Percentiles rank a stretch among this genome's conserved stretches.
phyloP scores from a whole-genome alignment of 1,140 invertebrate genomes.

The Eurosta solidaginis region DNA sequence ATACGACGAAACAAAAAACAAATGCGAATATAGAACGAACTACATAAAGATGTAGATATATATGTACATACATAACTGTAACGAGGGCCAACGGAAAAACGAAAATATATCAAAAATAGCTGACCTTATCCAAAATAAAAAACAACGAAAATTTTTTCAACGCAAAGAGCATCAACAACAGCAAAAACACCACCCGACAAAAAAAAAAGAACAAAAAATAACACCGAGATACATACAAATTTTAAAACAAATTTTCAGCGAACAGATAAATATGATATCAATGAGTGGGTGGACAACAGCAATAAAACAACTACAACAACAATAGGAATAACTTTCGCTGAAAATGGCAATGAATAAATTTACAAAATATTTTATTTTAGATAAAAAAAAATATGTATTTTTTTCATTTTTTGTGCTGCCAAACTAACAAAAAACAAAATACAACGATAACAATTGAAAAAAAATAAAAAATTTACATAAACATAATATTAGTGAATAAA shows the following conservation, averaged over 20 bases:
- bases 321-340: not conserved
- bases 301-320: not conserved
- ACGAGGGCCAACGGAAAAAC: slow-evolving; percentile 5
- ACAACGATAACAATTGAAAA: not conserved
- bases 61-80: not conserved
- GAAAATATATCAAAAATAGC: not conserved
- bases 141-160: slow-evolving; percentile 26
- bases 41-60: too few species aligned
- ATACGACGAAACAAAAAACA: not conserved
- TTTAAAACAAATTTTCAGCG: not conserved
- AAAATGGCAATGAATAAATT: not conserved
- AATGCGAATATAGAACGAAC: not conserved
- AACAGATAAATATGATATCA: not conserved
- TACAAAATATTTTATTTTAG: not conserved
- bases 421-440: too few species aligned
- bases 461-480: too few species aligned
- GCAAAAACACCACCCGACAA: not conserved
- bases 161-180: not conserved
- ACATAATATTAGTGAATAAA: not conserved
- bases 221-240: too few species aligned
- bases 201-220: not conserved
- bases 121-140: slow-evolving; percentile 1
- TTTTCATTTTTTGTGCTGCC: slow-evolving; percentile 8
- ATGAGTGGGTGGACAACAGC: not conserved
- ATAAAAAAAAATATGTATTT: slow-evolving; percentile 14